Conservation (phyloP, 2,113 vertebrate genomes). For the Elephantulus edwardii region DNA sequence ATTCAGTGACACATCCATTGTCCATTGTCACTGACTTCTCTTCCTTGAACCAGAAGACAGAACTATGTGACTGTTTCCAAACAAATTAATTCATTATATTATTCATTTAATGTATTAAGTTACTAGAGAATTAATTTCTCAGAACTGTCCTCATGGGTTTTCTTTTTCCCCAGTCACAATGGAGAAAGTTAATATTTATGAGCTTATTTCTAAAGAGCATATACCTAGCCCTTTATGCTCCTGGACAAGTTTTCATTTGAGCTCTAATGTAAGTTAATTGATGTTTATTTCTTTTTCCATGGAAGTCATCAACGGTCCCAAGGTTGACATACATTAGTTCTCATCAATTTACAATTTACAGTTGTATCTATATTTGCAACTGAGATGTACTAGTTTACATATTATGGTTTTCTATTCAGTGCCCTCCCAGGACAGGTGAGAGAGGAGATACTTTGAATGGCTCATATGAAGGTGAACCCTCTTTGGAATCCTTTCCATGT, state of each 20-base stretch:
- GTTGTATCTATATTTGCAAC: background rate
- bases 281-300: background rate
- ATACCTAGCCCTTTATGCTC: background rate
- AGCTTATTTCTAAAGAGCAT: background rate
- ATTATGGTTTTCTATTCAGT: background rate
- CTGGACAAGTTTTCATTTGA: background rate
- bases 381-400: accelerated
- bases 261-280: background rate
- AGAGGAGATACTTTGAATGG: background rate
- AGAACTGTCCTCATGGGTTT: background rate
- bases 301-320: background rate
- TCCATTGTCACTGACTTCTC: background rate
- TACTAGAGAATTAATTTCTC: background rate
- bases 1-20: background rate
- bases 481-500: background rate
- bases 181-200: slow-evolving; percentile 17
- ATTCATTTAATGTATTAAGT: no score
- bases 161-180: background rate
- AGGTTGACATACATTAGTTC: background rate
- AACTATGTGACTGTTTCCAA: background rate
- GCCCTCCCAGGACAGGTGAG: background rate
- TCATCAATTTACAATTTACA: background rate
- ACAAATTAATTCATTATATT: background rate
- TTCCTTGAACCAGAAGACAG: background rate
- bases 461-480: background rate